phyloP scores from a whole-genome alignment of 1,140 invertebrate genomes.

The Anadara kagoshimensis region DNA sequence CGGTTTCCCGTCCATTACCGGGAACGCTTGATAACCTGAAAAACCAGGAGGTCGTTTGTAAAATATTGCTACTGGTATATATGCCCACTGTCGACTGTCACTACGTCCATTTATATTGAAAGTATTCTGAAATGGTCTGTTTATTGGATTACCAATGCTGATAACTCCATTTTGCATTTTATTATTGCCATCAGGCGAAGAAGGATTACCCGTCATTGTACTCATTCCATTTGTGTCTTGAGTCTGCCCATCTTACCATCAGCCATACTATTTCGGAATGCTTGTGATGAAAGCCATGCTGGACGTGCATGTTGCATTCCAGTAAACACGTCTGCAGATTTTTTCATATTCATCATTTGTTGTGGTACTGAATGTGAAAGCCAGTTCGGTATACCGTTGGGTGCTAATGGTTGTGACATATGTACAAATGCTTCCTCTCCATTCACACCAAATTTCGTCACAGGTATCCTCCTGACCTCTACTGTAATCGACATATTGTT shows the following conservation, averaged over 20 bases:
- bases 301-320: too few species aligned
- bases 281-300: neutral
- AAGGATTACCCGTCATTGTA: constrained; percentile 11
- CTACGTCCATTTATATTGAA: constrained; percentile 63
- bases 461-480: neutral
- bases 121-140: constrained; percentile 51
- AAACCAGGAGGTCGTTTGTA: constrained; percentile 58
- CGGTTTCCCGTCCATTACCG: constrained; percentile 51
- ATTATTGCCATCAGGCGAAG: constrained; percentile 9
- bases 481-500: neutral
- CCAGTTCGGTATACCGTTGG: neutral
- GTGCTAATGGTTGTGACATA: neutral
- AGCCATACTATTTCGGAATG: neutral
- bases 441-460: neutral
- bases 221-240: neutral
- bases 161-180: constrained; percentile 3
- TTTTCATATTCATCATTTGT: neutral
- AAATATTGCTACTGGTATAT: constrained; percentile 62
- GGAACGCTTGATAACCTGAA: constrained; percentile 51
- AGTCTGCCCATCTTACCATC: neutral
- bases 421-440: neutral
- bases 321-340: too few species aligned
- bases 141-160: constrained; percentile 30
- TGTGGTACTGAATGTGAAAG: neutral
- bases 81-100: constrained; percentile 60